Evolutionary conservation across 1,140 invertebrate genomes (phyloP), one percentile per base, ranked within the genome.

Genomic region (Sitophilus oryzae): DNA sequence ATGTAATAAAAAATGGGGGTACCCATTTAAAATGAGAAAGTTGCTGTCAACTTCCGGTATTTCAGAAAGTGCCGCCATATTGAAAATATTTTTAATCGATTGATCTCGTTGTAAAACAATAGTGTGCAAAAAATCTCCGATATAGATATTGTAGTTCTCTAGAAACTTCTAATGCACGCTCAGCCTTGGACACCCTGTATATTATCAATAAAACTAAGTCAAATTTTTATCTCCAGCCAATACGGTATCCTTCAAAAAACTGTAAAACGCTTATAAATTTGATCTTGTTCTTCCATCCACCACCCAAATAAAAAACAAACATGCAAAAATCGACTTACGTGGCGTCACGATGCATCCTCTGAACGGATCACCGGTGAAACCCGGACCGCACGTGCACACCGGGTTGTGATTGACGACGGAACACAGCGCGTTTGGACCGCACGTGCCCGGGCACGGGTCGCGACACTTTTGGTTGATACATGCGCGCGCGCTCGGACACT

Each of bases 381-480:
- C 89, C 15, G 80, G 76, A 46, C 82, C 77, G 66, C 91, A 94
- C 37, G 79, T 79, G 68, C 91, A 93, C 19, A 89, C 76, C 1
- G 89, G 85, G 59, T 85, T 81, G 67, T 93, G 90, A 63, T 88
- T 88, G 11, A 85, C 79, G 16, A 91, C 86, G 56, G 80, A 82
- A 66, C 91, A 94, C 52, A 81, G 77, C 0, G 89, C 88, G 67
- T 91, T 90, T 15, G 83, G 74, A 21, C 90, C 91, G 67, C 91
- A 93, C 1, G 88, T 88, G 19, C 88, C 88, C 10, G 87, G 86
- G 65, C 89, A 93, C 16, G 89, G 89, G 72, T 92, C 86, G 63
- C 74, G 80, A 67, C 90, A 93, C 62, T 82, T 83, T 70, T 90
- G 84, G 64, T 86, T 85, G 42, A 88, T 82, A 63, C 90, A 92